Evolutionary conservation across 2,797 vertebrate species (phyloP), one percentile per base, ranked within the genome.

Genomic region (Hyperoplus immaculatus): DNA sequence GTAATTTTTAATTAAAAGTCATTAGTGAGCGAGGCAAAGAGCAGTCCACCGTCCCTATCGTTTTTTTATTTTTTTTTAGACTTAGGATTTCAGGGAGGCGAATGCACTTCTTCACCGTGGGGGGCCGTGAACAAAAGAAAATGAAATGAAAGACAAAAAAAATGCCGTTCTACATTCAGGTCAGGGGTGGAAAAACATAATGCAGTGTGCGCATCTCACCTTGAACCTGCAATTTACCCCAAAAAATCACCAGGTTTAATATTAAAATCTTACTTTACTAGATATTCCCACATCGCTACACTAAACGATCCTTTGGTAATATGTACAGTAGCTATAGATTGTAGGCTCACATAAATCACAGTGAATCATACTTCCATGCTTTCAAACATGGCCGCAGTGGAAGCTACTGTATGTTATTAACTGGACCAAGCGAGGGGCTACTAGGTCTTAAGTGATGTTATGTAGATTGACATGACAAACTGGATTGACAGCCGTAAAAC

Each of bases 1-100:
- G 57, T 85, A 87, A 91, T 90, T 94, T 29, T 93, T 93, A 94
- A 95, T 95, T 95, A 94, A 94, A 94, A 91, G 77, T 58, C 65
- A 80, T 85, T 87, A 91, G 83, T 64, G 84, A 83, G 83, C 75
- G 64, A 70, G 15, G 61, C 70, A 77, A 69, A 82, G 81, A 78
- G 57, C 66, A 60, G 63, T 64, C 3, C 38, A 60, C 18, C 81
- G 65, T 75, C 78, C 59, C 83, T 80, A 73, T 58, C 68, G 5
- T 42, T 70, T 69, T 70, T 51, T 16, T 18, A 42, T 75, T 60
- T 58, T 61, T 62, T 75, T 38, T 5, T 43, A 72, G 67, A 50
- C 39, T 38, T 45, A 14, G 15, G 49, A 56, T 54, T 57, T 16
- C 56, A 8, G 41, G 65, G 73, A 72, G 38, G 18, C 10, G 3